Evolutionary conservation across 2,888 invertebrate genomes (phyloP).

Genomic region (Acanthopleura granulata): DNA sequence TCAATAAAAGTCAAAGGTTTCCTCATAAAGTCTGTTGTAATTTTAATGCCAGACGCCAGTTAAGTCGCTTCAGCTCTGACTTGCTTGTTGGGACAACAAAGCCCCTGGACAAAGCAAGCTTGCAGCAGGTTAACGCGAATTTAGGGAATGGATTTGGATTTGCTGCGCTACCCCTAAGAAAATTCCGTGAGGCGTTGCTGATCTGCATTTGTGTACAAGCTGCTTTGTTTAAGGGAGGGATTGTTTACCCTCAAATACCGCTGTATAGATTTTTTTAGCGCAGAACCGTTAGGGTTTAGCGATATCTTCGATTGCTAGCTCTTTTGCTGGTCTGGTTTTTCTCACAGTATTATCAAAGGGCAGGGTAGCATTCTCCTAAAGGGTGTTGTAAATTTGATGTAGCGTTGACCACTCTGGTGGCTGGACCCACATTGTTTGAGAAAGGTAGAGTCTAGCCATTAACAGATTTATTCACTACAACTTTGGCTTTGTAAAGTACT

Average conservation of each 20-base stretch:
- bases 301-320: neutral
- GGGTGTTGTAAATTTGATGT: constrained; percentile 7
- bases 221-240: constrained; percentile 18
- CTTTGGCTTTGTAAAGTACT: no score
- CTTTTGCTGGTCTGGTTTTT: constrained; percentile 6
- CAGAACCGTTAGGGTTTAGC: constrained; percentile 1
- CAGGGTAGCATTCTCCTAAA: neutral
- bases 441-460: neutral
- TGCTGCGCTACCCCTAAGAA: constrained; percentile 6
- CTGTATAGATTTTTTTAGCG: constrained; percentile 8
- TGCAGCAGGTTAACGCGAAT: neutral
- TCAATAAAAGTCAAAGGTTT: neutral
- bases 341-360: constrained; percentile 16
- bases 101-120: neutral
- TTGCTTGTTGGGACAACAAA: constrained; percentile 1
- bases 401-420: neutral
- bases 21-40: neutral
- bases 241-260: constrained; percentile 8
- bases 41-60: neutral
- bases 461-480: no score
- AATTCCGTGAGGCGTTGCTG: constrained; percentile 10
- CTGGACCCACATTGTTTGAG: constrained; percentile 8
- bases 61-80: neutral
- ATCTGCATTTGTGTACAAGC: neutral
- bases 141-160: constrained; percentile 2